Conservation (phyloP, 2,113 vertebrate genomes). For the Actenoides lindsayi region DNA sequence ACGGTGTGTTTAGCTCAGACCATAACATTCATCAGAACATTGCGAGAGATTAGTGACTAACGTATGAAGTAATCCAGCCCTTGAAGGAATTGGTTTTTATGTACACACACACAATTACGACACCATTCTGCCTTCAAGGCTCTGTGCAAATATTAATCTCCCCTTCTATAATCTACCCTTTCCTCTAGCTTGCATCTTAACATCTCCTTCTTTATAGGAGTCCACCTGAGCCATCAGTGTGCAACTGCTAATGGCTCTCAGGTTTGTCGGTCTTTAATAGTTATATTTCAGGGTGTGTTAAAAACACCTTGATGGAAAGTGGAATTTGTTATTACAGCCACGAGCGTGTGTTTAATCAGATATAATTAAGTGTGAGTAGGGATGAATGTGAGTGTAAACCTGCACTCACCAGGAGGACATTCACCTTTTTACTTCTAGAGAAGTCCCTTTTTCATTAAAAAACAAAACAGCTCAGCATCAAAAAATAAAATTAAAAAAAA, state of each 20-base stretch:
- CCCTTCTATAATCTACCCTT: not conserved
- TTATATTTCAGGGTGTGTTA: not conserved
- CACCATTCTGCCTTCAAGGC: conserved; percentile 34
- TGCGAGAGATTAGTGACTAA: conserved; percentile 65
- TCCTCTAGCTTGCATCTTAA: not conserved
- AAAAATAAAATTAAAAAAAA: not conserved
- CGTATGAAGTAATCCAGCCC: conserved; percentile 63
- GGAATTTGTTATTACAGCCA: not conserved
- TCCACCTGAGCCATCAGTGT: not conserved
- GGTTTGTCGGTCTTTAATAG: not conserved
- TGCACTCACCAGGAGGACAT: not conserved
- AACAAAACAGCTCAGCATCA: not conserved
- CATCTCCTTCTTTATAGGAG: not conserved
- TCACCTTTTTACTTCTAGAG: not conserved
- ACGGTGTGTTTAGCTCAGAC: conserved; percentile 49
- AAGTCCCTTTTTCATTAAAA: not conserved
- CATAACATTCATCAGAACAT: conserved; percentile 50
- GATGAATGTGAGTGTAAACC: not conserved
- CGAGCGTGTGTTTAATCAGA: not conserved
- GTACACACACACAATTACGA: conserved; percentile 35
- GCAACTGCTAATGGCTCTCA: not conserved
- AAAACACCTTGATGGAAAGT: not conserved
- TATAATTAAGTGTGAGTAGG: not conserved
- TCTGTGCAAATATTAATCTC: conserved; percentile 12
- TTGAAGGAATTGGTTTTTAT: conserved; percentile 62